phyloP scores from a whole-genome alignment of 92 coral and sea anemone species.

The Meandrina meandrites region DNA sequence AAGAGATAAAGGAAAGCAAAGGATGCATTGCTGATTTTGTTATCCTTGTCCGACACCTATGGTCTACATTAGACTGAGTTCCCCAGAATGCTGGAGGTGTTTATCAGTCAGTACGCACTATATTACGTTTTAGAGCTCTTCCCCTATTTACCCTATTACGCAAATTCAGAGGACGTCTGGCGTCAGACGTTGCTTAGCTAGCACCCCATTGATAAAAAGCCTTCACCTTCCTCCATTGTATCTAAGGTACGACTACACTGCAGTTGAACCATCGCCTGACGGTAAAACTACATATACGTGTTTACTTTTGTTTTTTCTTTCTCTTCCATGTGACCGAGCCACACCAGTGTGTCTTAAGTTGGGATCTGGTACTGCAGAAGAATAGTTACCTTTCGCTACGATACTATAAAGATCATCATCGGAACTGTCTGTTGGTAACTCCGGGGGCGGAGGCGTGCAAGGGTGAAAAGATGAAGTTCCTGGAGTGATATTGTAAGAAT shows the following conservation, averaged over 20 bases:
- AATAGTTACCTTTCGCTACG: slow-evolving; percentile 90
- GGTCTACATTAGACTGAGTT: slow-evolving; percentile 32
- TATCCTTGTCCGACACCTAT: background rate
- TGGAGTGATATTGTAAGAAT: slow-evolving; percentile 25
- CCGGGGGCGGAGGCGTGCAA: slow-evolving; percentile 80
- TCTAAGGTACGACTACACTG: slow-evolving; percentile 10
- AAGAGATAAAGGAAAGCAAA: background rate
- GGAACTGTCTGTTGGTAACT: slow-evolving; percentile 79
- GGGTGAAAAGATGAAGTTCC: slow-evolving; percentile 39
- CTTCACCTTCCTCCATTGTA: background rate
- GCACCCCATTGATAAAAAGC: background rate
- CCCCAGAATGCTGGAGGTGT: background rate
- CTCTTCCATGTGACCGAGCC: slow-evolving; percentile 16
- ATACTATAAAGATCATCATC: slow-evolving; percentile 94
- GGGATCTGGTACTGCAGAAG: slow-evolving; percentile 74
- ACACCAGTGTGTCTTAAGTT: slow-evolving; percentile 34
- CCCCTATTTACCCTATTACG: background rate
- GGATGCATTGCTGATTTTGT: background rate
- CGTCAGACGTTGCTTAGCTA: background rate
- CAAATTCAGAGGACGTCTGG: no score
- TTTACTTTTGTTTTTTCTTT: slow-evolving; percentile 25
- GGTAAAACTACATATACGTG: slow-evolving; percentile 39
- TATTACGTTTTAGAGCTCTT: background rate
- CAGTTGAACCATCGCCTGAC: slow-evolving; percentile 42
- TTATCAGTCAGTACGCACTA: background rate